A percentile compares a stretch with the other conserved stretches of the same genome.
Evolutionary conservation across 2,113 vertebrate species (phyloP).

Genomic region (Hymenochirus boettgeri): DNA sequence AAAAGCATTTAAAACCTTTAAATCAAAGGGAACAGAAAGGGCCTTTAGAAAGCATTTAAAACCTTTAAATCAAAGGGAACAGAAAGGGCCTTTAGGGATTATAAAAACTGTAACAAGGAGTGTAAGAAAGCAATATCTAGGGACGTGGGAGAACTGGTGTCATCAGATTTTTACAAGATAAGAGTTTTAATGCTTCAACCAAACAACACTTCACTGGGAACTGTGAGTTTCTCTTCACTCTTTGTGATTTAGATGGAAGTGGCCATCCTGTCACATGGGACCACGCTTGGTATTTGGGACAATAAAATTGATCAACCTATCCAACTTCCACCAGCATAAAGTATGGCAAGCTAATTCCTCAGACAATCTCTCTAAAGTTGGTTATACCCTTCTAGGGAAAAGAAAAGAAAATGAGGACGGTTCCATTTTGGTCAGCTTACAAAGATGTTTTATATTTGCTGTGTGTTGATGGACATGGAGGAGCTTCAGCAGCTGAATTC

Average conservation of each 20-base stretch:
- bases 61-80: too few species aligned
- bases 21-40: too few species aligned
- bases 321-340: slow-evolving; percentile 87
- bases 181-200: slow-evolving; percentile 38
- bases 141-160: slow-evolving; percentile 60
- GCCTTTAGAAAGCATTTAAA: too few species aligned
- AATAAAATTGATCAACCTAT: slow-evolving; percentile 95
- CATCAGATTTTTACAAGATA: slow-evolving; percentile 59
- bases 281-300: slow-evolving; percentile 94
- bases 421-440: slow-evolving; percentile 75
- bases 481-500: slow-evolving; percentile 88
- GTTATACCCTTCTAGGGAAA: slow-evolving; percentile 85
- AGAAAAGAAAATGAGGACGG: slow-evolving; percentile 92
- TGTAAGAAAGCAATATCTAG: too few species aligned
- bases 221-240: slow-evolving; percentile 64
- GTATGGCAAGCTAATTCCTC: slow-evolving; percentile 90
- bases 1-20: too few species aligned
- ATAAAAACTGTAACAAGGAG: too few species aligned
- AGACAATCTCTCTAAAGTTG: slow-evolving; percentile 80
- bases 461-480: slow-evolving; percentile 89
- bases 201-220: slow-evolving; percentile 54
- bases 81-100: too few species aligned
- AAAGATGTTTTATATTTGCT: slow-evolving; percentile 84
- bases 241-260: slow-evolving; percentile 79
- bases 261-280: slow-evolving; percentile 87